phyloP scores from a whole-genome alignment of 2,797 vertebrate genomes.

The Cyclopterus lumpus region DNA sequence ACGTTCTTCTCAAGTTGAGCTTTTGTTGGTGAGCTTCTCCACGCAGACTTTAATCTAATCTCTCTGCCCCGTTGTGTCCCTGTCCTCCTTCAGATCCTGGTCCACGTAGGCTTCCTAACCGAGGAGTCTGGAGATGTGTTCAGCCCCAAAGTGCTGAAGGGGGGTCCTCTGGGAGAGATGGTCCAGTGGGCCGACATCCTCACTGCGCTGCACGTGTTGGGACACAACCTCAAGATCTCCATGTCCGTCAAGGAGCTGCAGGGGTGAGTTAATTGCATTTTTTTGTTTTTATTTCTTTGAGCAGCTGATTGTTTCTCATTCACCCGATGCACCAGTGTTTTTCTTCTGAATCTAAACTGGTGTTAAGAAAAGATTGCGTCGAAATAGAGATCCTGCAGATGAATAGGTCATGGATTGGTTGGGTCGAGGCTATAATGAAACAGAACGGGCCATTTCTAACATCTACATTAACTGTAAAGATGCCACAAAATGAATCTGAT shows the following conservation, averaged over 20 bases:
- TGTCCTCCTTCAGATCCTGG: constrained; percentile 85
- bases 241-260: constrained; percentile 94
- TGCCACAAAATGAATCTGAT: background rate
- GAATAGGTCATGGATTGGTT: constrained; percentile 9
- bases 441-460: background rate
- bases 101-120: constrained; percentile 97
- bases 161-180: constrained; percentile 97
- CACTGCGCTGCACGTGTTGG: constrained; percentile 92
- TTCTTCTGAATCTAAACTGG: background rate
- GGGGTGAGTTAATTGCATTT: constrained; percentile 86
- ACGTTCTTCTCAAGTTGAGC: background rate
- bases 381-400: background rate
- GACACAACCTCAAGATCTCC: constrained; percentile 92
- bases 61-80: background rate
- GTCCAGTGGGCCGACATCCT: constrained; percentile 99
- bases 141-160: constrained; percentile 95
- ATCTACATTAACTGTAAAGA: background rate
- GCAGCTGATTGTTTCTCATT: background rate
- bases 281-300: background rate
- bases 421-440: background rate
- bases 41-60: background rate
- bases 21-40: background rate
- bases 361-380: background rate
- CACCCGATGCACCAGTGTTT: background rate
- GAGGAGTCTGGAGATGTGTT: constrained; percentile 98